phyloP scores from a whole-genome alignment of 2,888 invertebrate genomes.

The Agriotes lineatus region DNA sequence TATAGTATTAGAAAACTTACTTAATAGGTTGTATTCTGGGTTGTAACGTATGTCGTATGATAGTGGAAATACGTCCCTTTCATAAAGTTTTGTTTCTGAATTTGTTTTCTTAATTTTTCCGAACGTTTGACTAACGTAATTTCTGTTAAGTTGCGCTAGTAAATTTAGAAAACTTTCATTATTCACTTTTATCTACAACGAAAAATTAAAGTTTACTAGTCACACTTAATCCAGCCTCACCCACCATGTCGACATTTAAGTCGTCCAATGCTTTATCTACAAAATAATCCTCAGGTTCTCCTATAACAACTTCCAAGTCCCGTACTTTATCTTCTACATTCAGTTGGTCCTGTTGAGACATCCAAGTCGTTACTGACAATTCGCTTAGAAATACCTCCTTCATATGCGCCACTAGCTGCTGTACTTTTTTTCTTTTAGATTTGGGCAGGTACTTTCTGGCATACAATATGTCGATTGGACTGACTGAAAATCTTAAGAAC shows the following conservation, averaged over 20 bases:
- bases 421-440: slow-evolving; percentile 43
- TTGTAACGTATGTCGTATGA: slow-evolving; percentile 13
- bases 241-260: slow-evolving; percentile 51
- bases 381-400: slow-evolving; percentile 47
- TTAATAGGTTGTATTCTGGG: slow-evolving; percentile 5
- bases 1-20: too few species aligned
- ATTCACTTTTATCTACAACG: slow-evolving; percentile 1
- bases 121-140: slow-evolving; percentile 6
- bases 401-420: slow-evolving; percentile 49
- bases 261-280: slow-evolving; percentile 51
- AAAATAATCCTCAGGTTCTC: slow-evolving; percentile 52
- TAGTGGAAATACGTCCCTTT: background rate
- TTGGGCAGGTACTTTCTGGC: slow-evolving; percentile 8
- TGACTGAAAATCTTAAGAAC: slow-evolving; percentile 9
- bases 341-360: slow-evolving; percentile 49
- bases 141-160: background rate
- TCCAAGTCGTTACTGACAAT: slow-evolving; percentile 49
- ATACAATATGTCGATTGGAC: slow-evolving; percentile 16
- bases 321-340: slow-evolving; percentile 43
- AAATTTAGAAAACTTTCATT: slow-evolving; percentile 11
- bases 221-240: slow-evolving; percentile 4
- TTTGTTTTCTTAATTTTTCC: background rate
- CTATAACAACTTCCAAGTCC: slow-evolving; percentile 50
- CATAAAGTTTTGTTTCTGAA: background rate
- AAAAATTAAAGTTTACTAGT: background rate